Evolutionary conservation across 2,888 invertebrate species (phyloP).

Genomic region (Halictus quadricinctus): DNA sequence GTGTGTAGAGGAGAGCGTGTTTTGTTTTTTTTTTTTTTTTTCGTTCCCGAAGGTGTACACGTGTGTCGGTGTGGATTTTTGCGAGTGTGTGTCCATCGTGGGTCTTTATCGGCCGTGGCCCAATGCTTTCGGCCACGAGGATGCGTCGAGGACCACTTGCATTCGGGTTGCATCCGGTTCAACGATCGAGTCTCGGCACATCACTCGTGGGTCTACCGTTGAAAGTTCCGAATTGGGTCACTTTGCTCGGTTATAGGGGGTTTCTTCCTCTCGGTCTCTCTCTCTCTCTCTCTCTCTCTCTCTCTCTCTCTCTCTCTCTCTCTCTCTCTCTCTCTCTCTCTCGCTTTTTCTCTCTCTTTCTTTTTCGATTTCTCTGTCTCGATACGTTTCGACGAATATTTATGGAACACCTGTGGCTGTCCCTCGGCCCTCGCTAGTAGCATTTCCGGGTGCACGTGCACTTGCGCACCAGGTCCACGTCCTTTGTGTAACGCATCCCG

Average conservation of each 20-base stretch:
- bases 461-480: slow-evolving; percentile 97
- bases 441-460: slow-evolving; percentile 98
- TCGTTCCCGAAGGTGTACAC: not conserved
- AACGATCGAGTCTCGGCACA: slow-evolving; percentile 28
- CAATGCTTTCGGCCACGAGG: slow-evolving; percentile 34
- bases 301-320: not conserved
- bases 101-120: slow-evolving; percentile 51
- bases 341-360: not conserved
- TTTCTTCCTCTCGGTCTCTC: slow-evolving; percentile 62
- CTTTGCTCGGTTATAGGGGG: slow-evolving; percentile 61
- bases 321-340: slow-evolving; percentile 50
- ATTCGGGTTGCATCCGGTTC: not conserved
- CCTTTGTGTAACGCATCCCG: slow-evolving; percentile 96
- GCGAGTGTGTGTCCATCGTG: slow-evolving; percentile 73
- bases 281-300: not conserved
- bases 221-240: slow-evolving; percentile 56
- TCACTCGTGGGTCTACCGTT: slow-evolving; percentile 37
- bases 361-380: slow-evolving; percentile 52
- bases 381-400: slow-evolving; percentile 59
- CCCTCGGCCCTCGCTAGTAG: slow-evolving; percentile 83
- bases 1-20: slow-evolving; percentile 44
- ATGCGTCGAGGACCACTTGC: slow-evolving; percentile 27
- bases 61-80: not conserved
- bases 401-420: slow-evolving; percentile 61
- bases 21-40: not conserved